These are phyloP conservation scores for Crotophaga sulcirostris DNA, from an alignment of 2,113 vertebrate genomes.

Conservation along the genomic window DNA sequence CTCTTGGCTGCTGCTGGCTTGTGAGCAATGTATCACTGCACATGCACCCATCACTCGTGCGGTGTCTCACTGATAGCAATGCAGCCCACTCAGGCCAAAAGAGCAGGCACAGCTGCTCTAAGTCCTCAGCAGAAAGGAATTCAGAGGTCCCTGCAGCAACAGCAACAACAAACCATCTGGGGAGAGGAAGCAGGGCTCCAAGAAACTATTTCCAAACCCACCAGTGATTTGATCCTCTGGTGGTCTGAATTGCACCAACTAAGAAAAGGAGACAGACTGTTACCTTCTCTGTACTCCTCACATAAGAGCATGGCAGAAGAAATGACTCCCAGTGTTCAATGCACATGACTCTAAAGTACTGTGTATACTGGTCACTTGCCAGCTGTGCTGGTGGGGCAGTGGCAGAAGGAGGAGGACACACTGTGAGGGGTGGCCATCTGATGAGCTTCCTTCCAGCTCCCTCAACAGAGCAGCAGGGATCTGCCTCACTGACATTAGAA, in stretches of 20 bases:
- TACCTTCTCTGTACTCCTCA: background rate
- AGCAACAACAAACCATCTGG: background rate
- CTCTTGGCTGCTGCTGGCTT: background rate
- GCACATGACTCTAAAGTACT: background rate
- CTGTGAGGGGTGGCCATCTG: rapidly evolving
- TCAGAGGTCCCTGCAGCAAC: background rate
- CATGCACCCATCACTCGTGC: rapidly evolving
- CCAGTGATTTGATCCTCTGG: background rate
- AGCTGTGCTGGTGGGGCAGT: rapidly evolving
- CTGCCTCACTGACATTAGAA: background rate
- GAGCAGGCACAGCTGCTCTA: background rate
- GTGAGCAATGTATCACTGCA: rapidly evolving
- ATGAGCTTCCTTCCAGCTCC: background rate
- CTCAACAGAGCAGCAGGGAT: rapidly evolving
- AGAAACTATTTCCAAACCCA: background rate
- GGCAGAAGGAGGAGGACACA: background rate
- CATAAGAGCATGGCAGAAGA: background rate
- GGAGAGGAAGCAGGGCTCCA: background rate
- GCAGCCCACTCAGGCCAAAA: background rate
- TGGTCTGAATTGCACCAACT: too few relatives aligned
- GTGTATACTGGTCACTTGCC: too few relatives aligned
- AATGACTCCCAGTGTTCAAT: background rate
- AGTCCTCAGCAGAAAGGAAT: background rate
- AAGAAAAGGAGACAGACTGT: background rate
- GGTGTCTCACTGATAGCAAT: background rate